Conservation (phyloP, 2,113 vertebrate genomes). For the Anas platyrhynchos region DNA sequence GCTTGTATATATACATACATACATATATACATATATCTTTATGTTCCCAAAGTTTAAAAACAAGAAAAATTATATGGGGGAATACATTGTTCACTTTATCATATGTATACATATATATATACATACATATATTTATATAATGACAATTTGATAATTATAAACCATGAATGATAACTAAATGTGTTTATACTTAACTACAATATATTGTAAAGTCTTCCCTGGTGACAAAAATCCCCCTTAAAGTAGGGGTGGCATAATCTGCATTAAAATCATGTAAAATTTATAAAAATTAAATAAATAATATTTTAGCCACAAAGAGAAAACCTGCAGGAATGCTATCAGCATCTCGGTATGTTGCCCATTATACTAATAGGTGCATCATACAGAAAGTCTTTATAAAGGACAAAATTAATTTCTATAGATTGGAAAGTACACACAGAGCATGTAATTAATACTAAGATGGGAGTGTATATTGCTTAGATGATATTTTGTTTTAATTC, state of each 20-base stretch:
- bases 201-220: background rate
- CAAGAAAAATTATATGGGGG: background rate
- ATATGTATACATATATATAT: too few species aligned
- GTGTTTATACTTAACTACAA: background rate
- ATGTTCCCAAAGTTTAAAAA: background rate
- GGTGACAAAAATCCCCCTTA: background rate
- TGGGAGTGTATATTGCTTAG: background rate
- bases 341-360: conserved; percentile 41
- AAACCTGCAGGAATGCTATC: conserved; percentile 39
- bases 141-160: background rate
- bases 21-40: background rate
- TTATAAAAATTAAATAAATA: background rate
- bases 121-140: too few species aligned
- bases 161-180: background rate
- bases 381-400: conserved; percentile 60
- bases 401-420: conserved; percentile 49
- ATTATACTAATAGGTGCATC: conserved; percentile 58
- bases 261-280: conserved; percentile 11
- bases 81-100: background rate
- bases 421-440: conserved; percentile 27
- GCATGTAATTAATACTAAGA: conserved; percentile 51
- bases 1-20: background rate
- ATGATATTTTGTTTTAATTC: background rate
- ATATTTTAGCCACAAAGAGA: conserved; percentile 18
- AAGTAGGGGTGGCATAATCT: background rate